phyloP scores from a whole-genome alignment of 2,797 vertebrate species.

The Protosalanx chinensis region DNA sequence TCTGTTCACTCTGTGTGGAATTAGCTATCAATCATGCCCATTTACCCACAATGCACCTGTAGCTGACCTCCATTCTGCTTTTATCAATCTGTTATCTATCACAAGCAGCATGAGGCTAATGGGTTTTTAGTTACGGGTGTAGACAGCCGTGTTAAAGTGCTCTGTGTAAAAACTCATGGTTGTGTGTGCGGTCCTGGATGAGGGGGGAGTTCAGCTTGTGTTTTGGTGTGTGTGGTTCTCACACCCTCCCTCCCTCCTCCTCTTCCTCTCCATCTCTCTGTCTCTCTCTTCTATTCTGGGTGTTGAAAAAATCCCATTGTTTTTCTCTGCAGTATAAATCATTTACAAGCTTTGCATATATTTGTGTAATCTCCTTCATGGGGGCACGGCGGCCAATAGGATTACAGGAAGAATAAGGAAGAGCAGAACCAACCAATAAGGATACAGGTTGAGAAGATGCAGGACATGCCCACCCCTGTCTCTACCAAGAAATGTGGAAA shows the following conservation, averaged over 20 bases:
- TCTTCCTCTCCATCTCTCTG: not conserved
- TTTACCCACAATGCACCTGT: constrained; percentile 5
- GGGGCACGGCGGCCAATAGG: constrained; percentile 59
- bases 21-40: constrained; percentile 32
- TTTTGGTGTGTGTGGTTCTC: not conserved
- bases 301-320: constrained; percentile 66
- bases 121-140: no score
- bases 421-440: constrained; percentile 25
- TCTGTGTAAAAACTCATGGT: no score
- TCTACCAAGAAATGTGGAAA: no score
- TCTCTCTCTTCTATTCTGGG: constrained; percentile 25
- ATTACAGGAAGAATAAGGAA: constrained; percentile 54
- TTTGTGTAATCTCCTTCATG: constrained; percentile 71
- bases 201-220: not conserved
- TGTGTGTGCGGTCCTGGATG: no score
- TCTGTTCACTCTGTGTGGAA: constrained; percentile 2
- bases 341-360: constrained; percentile 76
- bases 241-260: not conserved
- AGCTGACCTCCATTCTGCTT: no score
- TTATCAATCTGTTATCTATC: no score
- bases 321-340: constrained; percentile 71
- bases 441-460: not conserved
- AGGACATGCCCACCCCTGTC: not conserved
- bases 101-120: no score
- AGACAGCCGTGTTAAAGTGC: no score